A percentile compares a stretch with the other conserved stretches of the same genome.
phyloP scores from a whole-genome alignment of 2,113 vertebrate genomes.

The Crocuta crocuta region DNA sequence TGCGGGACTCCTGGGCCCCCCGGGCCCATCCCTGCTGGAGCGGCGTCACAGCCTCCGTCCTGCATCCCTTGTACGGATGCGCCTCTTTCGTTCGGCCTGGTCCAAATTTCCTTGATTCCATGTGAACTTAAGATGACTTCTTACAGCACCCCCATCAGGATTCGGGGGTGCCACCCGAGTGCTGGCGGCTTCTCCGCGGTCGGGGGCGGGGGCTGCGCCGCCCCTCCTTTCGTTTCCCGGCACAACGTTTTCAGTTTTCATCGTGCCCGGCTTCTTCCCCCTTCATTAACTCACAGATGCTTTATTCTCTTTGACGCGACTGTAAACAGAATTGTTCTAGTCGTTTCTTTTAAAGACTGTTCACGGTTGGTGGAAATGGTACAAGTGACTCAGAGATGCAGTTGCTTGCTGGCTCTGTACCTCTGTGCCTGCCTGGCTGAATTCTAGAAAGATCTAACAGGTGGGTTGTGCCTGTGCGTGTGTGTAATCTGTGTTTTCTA shows the following conservation, averaged over 20 bases:
- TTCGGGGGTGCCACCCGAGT: rapidly evolving
- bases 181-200: rapidly evolving
- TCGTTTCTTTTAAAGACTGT: rapidly evolving
- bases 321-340: rapidly evolving
- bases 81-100: rapidly evolving
- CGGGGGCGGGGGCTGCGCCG: rapidly evolving
- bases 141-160: no score
- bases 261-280: background rate
- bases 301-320: rapidly evolving
- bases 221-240: rapidly evolving
- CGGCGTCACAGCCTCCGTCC: rapidly evolving
- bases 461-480: rapidly evolving
- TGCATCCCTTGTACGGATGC: rapidly evolving
- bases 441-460: rapidly evolving
- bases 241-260: rapidly evolving
- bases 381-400: rapidly evolving
- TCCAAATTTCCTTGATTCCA: no score
- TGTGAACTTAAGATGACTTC: background rate
- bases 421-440: rapidly evolving
- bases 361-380: background rate
- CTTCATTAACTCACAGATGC: background rate
- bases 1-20: no score
- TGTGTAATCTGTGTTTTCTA: background rate
- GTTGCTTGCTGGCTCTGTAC: rapidly evolving
- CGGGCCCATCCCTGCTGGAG: no score